These are phyloP conservation scores for Silurus lanzhouensis DNA, from an alignment of 2,797 vertebrate genomes.

Conservation along the genomic window DNA sequence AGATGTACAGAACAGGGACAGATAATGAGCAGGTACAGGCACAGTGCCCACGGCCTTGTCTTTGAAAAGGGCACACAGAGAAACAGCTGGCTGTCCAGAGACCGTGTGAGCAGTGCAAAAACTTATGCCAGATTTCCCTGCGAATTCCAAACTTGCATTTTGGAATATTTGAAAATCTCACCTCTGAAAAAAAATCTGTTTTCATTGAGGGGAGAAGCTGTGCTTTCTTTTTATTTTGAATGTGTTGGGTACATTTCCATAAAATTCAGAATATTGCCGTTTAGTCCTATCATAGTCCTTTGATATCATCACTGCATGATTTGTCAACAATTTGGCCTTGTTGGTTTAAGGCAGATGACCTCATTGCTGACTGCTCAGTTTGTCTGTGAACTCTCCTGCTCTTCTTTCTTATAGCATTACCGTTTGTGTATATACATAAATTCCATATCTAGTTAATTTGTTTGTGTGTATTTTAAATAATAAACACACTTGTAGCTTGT, in stretches of 20 bases:
- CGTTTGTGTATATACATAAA: no score
- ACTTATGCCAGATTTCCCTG: not conserved
- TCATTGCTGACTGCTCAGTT: not conserved
- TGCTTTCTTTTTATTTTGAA: not conserved
- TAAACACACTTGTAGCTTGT: not conserved
- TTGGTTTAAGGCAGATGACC: not conserved
- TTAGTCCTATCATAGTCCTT: not conserved
- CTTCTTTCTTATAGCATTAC: not conserved
- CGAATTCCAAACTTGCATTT: not conserved
- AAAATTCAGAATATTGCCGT: not conserved
- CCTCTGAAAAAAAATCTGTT: no score
- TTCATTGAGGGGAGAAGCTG: not conserved
- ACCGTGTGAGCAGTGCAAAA: not conserved
- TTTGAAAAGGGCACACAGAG: not conserved
- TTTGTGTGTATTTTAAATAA: no score
- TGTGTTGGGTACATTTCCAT: not conserved
- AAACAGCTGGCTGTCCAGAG: not conserved
- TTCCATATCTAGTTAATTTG: no score
- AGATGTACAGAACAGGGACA: constrained; percentile 4
- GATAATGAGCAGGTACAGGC: constrained; percentile 16
- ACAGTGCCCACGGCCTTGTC: not conserved
- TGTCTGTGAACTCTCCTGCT: not conserved
- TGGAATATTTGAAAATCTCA: no score
- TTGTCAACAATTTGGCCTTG: not conserved
- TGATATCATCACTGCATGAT: not conserved